Conservation (phyloP, 2,113 vertebrate genomes). For the Podarcis cretensis region DNA sequence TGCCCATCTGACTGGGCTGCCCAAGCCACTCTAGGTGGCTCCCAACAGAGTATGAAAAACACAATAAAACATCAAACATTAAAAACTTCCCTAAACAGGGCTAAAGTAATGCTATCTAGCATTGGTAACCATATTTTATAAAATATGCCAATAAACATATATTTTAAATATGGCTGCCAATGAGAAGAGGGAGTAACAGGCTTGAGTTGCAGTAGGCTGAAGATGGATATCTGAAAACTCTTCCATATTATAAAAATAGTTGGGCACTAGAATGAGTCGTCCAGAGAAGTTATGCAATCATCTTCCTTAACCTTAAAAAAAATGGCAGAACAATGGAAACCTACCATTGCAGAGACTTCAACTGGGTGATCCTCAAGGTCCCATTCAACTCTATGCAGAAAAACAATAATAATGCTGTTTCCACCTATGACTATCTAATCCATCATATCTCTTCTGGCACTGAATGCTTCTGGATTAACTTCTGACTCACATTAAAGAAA, state of each 20-base stretch:
- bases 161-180: not conserved
- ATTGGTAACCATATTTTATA: not conserved
- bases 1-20: too few species aligned
- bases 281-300: too few species aligned
- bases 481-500: not conserved
- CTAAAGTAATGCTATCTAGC: not conserved
- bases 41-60: too few species aligned
- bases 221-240: not conserved
- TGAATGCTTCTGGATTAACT: not conserved
- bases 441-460: not conserved
- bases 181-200: not conserved
- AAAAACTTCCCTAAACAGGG: too few species aligned
- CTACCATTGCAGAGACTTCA: not conserved
- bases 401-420: not conserved
- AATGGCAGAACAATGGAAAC: not conserved
- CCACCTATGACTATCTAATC: not conserved
- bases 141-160: not conserved
- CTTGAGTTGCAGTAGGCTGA: not conserved
- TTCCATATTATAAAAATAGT: not conserved
- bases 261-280: not conserved
- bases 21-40: too few species aligned
- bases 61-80: too few species aligned
- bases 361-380: not conserved
- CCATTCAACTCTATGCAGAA: not conserved
- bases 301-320: not conserved